Evolutionary conservation across 2,113 vertebrate genomes (phyloP), one percentile per base, ranked within the genome.

Genomic region (Saguinus imperator): DNA sequence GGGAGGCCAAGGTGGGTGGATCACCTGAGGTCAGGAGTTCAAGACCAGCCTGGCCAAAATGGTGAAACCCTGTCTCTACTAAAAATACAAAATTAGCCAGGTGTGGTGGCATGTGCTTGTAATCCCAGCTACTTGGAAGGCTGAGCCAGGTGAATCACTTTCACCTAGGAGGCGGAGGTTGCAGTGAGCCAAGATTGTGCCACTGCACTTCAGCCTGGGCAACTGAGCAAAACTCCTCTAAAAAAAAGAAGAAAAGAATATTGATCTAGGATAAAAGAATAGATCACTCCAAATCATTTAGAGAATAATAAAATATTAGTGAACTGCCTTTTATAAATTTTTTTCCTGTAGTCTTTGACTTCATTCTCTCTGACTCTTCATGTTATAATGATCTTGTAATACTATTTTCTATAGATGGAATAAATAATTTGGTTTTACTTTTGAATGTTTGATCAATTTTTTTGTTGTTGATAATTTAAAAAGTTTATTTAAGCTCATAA

Each of bases 361-460:
- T 91, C 29, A 84, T 94, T 94, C 48, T 86, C n/a, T 82, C 92
- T 83, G 20, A 57, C 2, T 94, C 21, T 75, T 91, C 18, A 61
- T 52, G 14, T 91, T 55, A 64, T 14, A 82, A 35, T 93, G 89
- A 91, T 76, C 95, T 93, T 77, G 14, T 77, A 84, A 89, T 81
- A 55, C 1, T 9, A 35, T 77, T 86, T 92, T 89, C 73, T 90
- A 45, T 52, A 52, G 45, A 77, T 93, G 75, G 29, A 93, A 75
- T 79, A 82, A 94, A 23, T 57, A 32, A 52, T 55, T 91, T 75
- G 25, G 13, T 72, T 77, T 95, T 90, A 89, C 43, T 86, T 94
- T 73, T 91, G 40, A 93, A 85, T 84, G 10, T 76, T 70, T 80
- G 13, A 45, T 88, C 70, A 77, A 3, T 13, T 52, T 48, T 57